phyloP scores from a whole-genome alignment of 2,797 vertebrate genomes.

The Pseudochaenichthys georgianus region DNA sequence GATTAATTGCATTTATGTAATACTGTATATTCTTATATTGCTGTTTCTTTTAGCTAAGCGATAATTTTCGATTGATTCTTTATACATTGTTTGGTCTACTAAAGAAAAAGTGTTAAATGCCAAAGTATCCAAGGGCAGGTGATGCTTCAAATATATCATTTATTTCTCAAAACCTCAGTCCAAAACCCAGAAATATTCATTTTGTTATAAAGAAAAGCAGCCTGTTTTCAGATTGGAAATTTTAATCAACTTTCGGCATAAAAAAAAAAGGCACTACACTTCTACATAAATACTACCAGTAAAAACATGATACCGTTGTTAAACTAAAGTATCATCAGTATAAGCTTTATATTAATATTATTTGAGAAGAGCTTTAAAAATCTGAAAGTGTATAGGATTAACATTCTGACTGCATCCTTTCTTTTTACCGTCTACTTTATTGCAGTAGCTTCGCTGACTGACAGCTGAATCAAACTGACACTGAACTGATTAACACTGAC shows the following conservation, averaged over 20 bases:
- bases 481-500: conserved; percentile 17
- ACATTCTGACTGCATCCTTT: neutral
- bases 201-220: neutral
- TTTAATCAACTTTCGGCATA: too few species aligned
- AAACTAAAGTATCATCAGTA: neutral
- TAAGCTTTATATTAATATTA: neutral
- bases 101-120: neutral
- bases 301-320: too few species aligned
- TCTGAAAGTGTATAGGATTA: neutral
- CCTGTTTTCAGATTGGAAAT: neutral
- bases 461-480: conserved; percentile 32
- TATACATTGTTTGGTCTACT: neutral
- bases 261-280: neutral
- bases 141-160: neutral
- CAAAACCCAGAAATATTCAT: neutral
- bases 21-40: neutral
- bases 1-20: neutral
- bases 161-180: neutral
- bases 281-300: too few species aligned
- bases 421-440: neutral
- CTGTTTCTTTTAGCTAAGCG: neutral
- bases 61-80: neutral
- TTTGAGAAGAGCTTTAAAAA: neutral
- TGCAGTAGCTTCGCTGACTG: conserved; percentile 9
- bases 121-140: neutral